phyloP scores from a whole-genome alignment of 92 coral and sea anemone species.

The Desmophyllum pertusum region DNA sequence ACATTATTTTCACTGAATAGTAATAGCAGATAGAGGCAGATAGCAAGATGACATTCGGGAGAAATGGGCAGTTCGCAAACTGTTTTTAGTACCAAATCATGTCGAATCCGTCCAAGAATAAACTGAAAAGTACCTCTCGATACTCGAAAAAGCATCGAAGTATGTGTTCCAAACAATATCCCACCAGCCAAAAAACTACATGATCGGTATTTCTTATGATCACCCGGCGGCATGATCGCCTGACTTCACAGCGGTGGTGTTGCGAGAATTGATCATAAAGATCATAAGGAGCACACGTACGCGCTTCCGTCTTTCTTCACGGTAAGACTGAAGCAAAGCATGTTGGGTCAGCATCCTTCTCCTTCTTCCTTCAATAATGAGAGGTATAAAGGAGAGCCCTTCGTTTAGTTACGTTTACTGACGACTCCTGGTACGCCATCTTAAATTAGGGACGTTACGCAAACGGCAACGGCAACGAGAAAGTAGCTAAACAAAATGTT shows the following conservation, averaged over 20 bases:
- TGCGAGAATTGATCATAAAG: slow-evolving; percentile 47
- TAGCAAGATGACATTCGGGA: slow-evolving; percentile 36
- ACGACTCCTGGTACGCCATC: too few relatives aligned
- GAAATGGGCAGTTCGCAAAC: slow-evolving; percentile 44
- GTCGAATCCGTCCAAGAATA: slow-evolving; percentile 43
- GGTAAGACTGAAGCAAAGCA: slow-evolving; percentile 55
- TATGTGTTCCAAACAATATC: slow-evolving; percentile 35
- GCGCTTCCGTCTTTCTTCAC: slow-evolving; percentile 49
- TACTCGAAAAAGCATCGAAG: slow-evolving; percentile 47
- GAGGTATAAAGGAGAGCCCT: slow-evolving; percentile 49
- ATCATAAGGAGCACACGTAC: slow-evolving; percentile 49
- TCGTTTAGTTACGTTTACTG: too few relatives aligned
- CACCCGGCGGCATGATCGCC: slow-evolving; percentile 43
- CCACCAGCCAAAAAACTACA: slow-evolving; percentile 61
- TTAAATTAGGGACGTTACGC: too few relatives aligned
- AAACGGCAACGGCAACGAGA: too few relatives aligned
- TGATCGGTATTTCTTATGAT: slow-evolving; percentile 44
- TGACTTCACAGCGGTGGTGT: slow-evolving; percentile 14
- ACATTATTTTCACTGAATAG: too few relatives aligned
- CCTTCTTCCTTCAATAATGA: slow-evolving; percentile 36
- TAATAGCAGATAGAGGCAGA: slow-evolving; percentile 48
- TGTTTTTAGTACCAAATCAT: slow-evolving; percentile 37
- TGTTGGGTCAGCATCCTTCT: slow-evolving; percentile 45
- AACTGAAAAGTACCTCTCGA: slow-evolving; percentile 48
- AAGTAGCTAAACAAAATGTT: too few relatives aligned